Percentiles rank a stretch among this genome's conserved stretches.
These are phyloP conservation scores for Popillia japonica DNA, from an alignment of 1,140 invertebrate species.

Conservation along the genomic window DNA sequence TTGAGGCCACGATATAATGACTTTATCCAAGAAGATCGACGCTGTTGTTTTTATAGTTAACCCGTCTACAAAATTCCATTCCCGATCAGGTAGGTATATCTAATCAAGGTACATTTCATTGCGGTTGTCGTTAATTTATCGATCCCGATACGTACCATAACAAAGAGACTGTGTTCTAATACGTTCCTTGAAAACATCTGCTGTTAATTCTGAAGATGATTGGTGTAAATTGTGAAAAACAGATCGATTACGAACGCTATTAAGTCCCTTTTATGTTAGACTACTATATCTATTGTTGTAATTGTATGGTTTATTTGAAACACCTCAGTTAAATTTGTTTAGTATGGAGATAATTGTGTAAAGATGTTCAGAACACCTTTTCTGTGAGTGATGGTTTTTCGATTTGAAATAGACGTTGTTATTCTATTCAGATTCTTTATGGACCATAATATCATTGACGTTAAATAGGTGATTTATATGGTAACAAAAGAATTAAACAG, in stretches of 20 bases:
- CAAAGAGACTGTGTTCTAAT: neutral
- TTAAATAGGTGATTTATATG: no score
- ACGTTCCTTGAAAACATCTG: neutral
- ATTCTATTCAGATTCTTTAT: no score
- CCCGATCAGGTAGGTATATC: slow-evolving; percentile 3
- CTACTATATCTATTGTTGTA: no score
- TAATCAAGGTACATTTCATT: neutral
- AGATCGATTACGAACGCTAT: neutral
- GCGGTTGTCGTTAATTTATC: neutral
- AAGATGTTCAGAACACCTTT: no score
- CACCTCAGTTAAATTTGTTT: no score
- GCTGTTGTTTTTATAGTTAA: neutral
- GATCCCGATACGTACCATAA: neutral
- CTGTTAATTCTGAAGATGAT: neutral
- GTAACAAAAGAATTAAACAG: no score
- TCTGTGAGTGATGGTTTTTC: no score
- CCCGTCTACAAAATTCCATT: neutral
- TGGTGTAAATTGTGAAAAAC: neutral
- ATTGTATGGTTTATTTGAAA: no score
- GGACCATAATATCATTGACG: no score
- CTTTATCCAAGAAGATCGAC: neutral
- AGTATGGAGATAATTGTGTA: no score
- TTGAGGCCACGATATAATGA: neutral
- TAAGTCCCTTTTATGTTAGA: neutral
- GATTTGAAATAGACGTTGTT: no score